Conservation (phyloP, 2,113 vertebrate species). For the Neomonachus schauinslandi region DNA sequence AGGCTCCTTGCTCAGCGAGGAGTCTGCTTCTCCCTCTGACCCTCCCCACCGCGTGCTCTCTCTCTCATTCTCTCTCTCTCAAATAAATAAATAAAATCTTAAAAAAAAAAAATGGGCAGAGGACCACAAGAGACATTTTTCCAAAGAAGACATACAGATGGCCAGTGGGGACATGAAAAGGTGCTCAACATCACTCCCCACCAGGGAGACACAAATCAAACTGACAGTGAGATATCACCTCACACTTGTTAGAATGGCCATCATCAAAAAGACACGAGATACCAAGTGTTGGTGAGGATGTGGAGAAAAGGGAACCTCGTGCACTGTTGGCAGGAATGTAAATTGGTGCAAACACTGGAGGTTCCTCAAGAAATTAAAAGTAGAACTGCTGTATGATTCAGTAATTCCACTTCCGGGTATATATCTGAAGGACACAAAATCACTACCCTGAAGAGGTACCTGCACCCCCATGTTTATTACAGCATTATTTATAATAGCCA, state of each 20-base stretch:
- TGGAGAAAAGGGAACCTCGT: too few species aligned
- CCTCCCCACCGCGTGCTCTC: too few species aligned
- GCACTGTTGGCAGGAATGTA: accelerated
- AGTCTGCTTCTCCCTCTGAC: too few species aligned
- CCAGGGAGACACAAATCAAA: background rate
- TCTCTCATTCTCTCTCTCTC: too few species aligned
- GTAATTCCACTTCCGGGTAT: background rate
- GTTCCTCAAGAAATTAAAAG: background rate
- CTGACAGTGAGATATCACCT: background rate
- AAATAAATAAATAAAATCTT: too few species aligned
- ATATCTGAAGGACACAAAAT: background rate
- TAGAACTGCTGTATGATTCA: background rate
- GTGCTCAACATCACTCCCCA: background rate
- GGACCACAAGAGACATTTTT: background rate
- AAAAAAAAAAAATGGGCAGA: background rate
- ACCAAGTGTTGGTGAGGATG: background rate
- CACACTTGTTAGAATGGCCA: background rate
- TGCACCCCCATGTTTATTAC: background rate
- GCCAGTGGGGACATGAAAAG: background rate
- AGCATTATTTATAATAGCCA: background rate
- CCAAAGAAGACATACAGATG: background rate
- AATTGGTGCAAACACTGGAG: background rate
- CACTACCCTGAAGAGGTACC: background rate
- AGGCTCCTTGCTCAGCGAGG: too few species aligned
- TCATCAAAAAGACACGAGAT: background rate